Base-by-base conservation (phyloP, 1,140 invertebrate species). In the Micrasema minimum region DNA sequence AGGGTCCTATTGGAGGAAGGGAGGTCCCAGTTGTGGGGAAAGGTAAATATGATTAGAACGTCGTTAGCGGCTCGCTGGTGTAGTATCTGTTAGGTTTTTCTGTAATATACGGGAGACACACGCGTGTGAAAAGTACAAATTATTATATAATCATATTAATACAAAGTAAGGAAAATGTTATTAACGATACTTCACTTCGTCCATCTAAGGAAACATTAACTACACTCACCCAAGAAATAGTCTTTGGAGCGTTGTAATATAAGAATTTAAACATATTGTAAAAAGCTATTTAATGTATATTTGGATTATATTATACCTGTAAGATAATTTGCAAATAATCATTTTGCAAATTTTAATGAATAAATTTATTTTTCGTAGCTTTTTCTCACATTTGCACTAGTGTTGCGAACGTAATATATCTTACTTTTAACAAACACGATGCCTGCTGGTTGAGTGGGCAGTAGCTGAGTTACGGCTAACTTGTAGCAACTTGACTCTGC, bases 61-160 rank as follows among this genome's bases (percentile, higher is more conserved):
- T 43, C 6, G 12, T 2, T 55, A 55, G 31, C 18, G 26, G 12
- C 45, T 66, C 20, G n/a, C 23, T 66, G 38, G 23, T 37, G 35
- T 50, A 43, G 38, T 67, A 23, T 18, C 26, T 67, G 26, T 53
- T 43, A 55, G 26, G 65, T 55, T 55, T n/a, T 43, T 51, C 31
- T 35, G 50, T 43, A 41, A 43, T 23, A 55, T 55, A 41, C 16
- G 66, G 46, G 61, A 66, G 51, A 74, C 69, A 67, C 72, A 53
- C 53, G 66, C 51, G 66, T 75, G 70, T 75, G 74, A 67, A 75
- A 70, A 75, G 74, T 75, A 75, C 74, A 75, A 75, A 75, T 75
- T 75, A 75, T 70, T 66, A 66, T 70, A 75, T 73, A 75, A 68
- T 69, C 57, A 61, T 75, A 75, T 62, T 65, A 65, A 35, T 71